Base-by-base conservation (phyloP, 2,797 vertebrate species). In the Amblyraja radiata region DNA sequence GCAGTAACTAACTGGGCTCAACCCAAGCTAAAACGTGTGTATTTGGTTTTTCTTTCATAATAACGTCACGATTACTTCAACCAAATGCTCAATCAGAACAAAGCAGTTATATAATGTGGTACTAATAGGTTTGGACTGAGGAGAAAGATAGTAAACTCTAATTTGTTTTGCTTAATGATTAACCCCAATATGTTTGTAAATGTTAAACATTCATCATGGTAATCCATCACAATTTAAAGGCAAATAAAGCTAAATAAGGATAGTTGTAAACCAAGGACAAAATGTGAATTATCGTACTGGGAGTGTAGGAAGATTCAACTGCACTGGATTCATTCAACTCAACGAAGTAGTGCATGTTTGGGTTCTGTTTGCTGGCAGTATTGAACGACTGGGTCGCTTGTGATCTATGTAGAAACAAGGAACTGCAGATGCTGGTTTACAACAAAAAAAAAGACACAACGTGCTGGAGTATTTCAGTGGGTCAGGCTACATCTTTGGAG, bases 121-220 rank as follows among this genome's bases (percentile, higher is more conserved):
- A 58, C 61, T 32, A 88, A 88, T 28, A 68, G 14, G 7, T 68
- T 68, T 36, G 14, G 6, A 88, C 63, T 23, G n/a, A 36, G 16
- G 16, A 68, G 32, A 7, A 21, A n/a, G 28, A 14, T 63, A 32
- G 83, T 28, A 63, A 86, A 18, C 61, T n/a, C 63, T 86, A 86
- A 88, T 88, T 88, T 88, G 21, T 39, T 36, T 65, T 32, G 84
- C 61, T 88, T 88, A 68, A 88, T 88, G 63, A 68, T 88, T 88
- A 88, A 68, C 36, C 84, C 65, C 36, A 68, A 88, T 25, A 21
- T 63, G 68, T 36, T 68, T 21, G 61, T 68, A 36, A 88, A 88
- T 32, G 84, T 88, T 88, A 68, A 88, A 68, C 84, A 88, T 88
- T 88, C 63, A 68, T 68, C n/a, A 68, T 25, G 7, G n/a, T 36